phyloP scores from a whole-genome alignment of 2,797 vertebrate genomes.

The Poeciliopsis gracilis region DNA sequence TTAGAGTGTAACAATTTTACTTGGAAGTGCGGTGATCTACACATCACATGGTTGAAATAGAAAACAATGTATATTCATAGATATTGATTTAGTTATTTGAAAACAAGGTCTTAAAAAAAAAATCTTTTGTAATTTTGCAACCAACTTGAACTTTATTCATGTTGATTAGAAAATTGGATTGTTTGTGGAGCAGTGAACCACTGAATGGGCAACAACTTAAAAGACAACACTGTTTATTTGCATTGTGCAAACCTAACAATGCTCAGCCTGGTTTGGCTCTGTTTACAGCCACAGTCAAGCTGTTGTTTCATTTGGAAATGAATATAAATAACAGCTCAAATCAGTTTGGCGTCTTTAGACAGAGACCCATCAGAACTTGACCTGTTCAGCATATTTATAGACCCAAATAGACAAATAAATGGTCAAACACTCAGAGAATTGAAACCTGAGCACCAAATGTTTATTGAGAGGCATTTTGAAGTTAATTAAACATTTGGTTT shows the following conservation, averaged over 20 bases:
- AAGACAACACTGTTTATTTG: conserved; percentile 68
- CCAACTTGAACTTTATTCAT: neutral
- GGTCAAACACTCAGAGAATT: conserved; percentile 25
- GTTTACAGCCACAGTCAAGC: conserved; percentile 59
- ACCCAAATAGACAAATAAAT: conserved; percentile 57
- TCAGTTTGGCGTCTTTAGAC: conserved; percentile 16
- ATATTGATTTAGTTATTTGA: neutral
- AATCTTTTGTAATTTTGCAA: neutral
- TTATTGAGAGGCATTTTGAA: conserved; percentile 49
- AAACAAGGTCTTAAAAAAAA: neutral
- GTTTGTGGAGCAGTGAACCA: conserved; percentile 47
- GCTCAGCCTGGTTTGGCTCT: conserved; percentile 62
- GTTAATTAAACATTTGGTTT: conserved; percentile 20
- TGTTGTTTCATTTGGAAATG: conserved; percentile 56
- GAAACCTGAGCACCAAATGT: conserved; percentile 27
- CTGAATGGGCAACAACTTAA: conserved; percentile 42
- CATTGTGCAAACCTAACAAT: conserved; percentile 63
- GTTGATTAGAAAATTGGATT: neutral
- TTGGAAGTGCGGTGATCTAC: neutral
- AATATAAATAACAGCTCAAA: conserved; percentile 57
- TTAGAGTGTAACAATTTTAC: neutral
- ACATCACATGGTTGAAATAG: neutral
- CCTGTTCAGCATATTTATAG: conserved; percentile 46
- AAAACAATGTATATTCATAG: neutral
- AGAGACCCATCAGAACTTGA: conserved; percentile 30